phyloP scores from a whole-genome alignment of 2,113 vertebrate genomes.

The Stictonetta naevosa region DNA sequence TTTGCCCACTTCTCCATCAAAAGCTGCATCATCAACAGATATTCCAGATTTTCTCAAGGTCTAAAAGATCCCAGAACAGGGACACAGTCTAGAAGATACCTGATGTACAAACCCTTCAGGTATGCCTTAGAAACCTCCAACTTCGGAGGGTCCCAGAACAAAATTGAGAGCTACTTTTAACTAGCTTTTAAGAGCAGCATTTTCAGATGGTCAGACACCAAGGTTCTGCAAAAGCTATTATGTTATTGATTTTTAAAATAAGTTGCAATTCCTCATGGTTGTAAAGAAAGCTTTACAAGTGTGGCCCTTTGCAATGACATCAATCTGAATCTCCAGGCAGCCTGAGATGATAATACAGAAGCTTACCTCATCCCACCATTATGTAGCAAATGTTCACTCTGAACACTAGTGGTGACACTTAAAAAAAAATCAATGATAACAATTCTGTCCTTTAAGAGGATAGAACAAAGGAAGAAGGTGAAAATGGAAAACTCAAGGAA shows the following conservation, averaged over 20 bases:
- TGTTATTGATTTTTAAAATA: constrained; percentile 17
- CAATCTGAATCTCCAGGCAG: constrained; percentile 3
- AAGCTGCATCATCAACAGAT: constrained; percentile 54
- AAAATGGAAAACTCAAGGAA: not conserved
- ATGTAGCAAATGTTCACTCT: not conserved
- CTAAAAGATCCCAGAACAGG: not conserved
- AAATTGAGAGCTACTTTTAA: constrained; percentile 68
- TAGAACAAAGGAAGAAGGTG: not conserved
- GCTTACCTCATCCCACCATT: not conserved
- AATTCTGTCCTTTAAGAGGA: not conserved
- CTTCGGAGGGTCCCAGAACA: constrained; percentile 48
- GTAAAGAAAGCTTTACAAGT: not conserved
- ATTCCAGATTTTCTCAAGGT: not conserved
- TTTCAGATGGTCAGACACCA: constrained; percentile 45
- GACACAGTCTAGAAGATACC: not conserved
- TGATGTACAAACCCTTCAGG: constrained; percentile 45
- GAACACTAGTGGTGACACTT: not conserved
- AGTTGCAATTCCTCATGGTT: not conserved
- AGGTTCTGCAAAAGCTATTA: not conserved
- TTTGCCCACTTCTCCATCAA: constrained; percentile 67
- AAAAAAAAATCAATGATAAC: not conserved
- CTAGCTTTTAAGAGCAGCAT: not conserved
- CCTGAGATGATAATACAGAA: not conserved
- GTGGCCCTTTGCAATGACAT: constrained; percentile 9
- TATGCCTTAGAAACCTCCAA: constrained; percentile 44